A percentile compares a stretch with the other conserved stretches of the same genome.
phyloP scores from a whole-genome alignment of 2,113 vertebrate species.

The Zosterops japonicus region DNA sequence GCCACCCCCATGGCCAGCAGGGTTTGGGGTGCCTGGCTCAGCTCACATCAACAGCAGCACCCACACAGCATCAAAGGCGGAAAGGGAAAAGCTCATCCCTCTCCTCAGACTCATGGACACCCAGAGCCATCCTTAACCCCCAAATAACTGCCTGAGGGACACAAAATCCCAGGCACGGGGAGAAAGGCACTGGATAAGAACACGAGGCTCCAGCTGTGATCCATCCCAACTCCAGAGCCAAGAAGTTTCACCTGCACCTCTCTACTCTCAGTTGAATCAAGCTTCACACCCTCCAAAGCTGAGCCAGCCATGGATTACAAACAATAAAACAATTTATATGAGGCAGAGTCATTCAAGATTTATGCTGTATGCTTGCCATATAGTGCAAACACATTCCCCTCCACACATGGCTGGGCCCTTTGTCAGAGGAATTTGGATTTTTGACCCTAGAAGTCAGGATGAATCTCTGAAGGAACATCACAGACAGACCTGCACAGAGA shows the following conservation, averaged over 20 bases:
- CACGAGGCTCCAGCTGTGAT: neutral
- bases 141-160: neutral
- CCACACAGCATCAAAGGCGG: accelerated
- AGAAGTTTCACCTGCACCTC: neutral
- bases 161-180: neutral
- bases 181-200: neutral
- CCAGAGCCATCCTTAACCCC: neutral
- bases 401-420: neutral
- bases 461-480: slow-evolving; percentile 19
- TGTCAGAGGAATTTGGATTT: slow-evolving; percentile 3
- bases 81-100: neutral
- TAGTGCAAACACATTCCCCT: neutral
- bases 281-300: neutral
- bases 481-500: neutral
- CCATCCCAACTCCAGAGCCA: neutral
- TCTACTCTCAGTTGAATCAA: accelerated
- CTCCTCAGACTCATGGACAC: neutral
- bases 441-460: slow-evolving; percentile 9
- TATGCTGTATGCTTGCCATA: neutral
- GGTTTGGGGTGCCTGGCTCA: accelerated
- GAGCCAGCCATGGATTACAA: neutral
- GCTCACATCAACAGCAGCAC: neutral
- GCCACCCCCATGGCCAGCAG: accelerated
- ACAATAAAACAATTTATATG: neutral
- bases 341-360: neutral